Evolutionary conservation across 1,140 invertebrate genomes (phyloP).

Genomic region (Potamilus streckersoni): DNA sequence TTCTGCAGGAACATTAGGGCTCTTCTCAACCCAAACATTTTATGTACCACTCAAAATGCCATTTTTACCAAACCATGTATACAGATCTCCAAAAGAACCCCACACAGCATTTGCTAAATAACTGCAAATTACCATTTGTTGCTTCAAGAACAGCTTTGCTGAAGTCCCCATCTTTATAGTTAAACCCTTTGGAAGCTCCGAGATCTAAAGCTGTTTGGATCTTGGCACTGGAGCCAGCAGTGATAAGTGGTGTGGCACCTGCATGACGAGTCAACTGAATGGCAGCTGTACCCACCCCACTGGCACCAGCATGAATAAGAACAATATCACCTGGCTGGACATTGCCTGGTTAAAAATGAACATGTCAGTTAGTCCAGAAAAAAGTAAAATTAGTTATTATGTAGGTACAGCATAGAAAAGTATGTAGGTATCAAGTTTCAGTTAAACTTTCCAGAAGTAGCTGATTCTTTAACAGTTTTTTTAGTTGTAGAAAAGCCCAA

Average conservation of each 20-base stretch:
- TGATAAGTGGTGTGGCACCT: constrained; percentile 50
- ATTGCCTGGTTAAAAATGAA: constrained; percentile 32
- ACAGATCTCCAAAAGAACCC: neutral
- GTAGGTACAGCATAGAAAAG: too few relatives aligned
- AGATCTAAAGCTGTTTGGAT: constrained; percentile 50
- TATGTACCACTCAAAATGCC: too few relatives aligned
- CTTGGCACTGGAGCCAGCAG: constrained; percentile 63
- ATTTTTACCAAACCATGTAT: neutral
- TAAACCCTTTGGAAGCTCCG: constrained; percentile 59
- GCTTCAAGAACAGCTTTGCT: constrained; percentile 46
- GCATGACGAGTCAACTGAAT: constrained; percentile 58
- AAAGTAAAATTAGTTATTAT: too few relatives aligned
- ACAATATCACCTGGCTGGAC: constrained; percentile 54
- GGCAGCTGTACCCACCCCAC: constrained; percentile 66
- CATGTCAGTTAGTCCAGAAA: too few relatives aligned
- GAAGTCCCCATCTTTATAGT: constrained; percentile 63
- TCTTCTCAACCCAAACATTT: too few relatives aligned
- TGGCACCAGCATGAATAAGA: constrained; percentile 66
- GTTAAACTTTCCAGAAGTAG: too few relatives aligned
- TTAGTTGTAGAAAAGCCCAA: too few relatives aligned
- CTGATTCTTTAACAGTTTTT: too few relatives aligned
- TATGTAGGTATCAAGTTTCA: too few relatives aligned
- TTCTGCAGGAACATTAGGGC: too few relatives aligned
- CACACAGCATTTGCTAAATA: neutral
- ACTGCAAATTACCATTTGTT: constrained; percentile 45